Percentiles rank a stretch among this genome's conserved stretches.
These are phyloP conservation scores for Pentamera pediparva DNA, from an alignment of 53 echinoderm and acorn worm species.

Conservation along the genomic window DNA sequence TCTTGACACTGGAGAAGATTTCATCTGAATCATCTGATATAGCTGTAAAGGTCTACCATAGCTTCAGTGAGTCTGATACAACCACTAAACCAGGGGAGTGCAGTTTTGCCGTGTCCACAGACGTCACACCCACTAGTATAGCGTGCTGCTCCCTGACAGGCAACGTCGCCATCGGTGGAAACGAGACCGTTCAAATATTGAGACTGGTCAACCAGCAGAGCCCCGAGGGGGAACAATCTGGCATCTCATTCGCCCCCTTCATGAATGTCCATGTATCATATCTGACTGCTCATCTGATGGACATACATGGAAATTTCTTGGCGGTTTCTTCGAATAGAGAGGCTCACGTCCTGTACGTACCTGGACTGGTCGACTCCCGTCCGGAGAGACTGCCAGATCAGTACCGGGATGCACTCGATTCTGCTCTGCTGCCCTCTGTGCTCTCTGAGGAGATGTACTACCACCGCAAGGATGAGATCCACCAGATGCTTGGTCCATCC, in stretches of 20 bases:
- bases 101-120: too few relatives aligned
- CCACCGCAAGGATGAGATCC: conserved; percentile 15
- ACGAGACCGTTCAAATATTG: conserved; percentile 6
- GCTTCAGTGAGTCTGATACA: too few relatives aligned
- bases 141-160: conserved; percentile 12
- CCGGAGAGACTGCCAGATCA: background rate
- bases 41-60: too few relatives aligned
- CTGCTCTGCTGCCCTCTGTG: background rate
- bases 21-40: too few relatives aligned
- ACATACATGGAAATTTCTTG: conserved; percentile 8
- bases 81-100: too few relatives aligned
- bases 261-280: conserved; percentile 31
- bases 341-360: conserved; percentile 5
- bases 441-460: conserved; percentile 19
- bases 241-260: background rate
- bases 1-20: too few relatives aligned
- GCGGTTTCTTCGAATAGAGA: background rate
- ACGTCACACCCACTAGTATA: too few relatives aligned
- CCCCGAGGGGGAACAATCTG: too few relatives aligned
- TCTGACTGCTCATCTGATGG: background rate
- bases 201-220: background rate
- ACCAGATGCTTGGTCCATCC: background rate
- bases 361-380: background rate
- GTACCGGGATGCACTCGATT: background rate
- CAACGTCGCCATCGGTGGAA: conserved; percentile 2